Evolutionary conservation across 2,888 invertebrate genomes (phyloP), one percentile per base, ranked within the genome.

Genomic region (Sericinus montela): DNA sequence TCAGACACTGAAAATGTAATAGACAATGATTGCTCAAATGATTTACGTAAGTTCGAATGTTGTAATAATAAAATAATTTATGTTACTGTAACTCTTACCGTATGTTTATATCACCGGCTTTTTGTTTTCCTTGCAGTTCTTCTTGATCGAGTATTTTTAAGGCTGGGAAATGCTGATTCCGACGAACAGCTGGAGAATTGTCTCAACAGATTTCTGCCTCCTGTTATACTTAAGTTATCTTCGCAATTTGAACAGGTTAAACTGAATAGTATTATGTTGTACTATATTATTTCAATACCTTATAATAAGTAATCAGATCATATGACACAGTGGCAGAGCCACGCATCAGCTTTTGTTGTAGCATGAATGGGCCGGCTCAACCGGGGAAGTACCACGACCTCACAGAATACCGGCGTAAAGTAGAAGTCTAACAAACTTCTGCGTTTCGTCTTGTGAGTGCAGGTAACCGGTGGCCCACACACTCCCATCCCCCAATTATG

Each of bases 151-250:
- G 97, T 98, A 10, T 94, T 98, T 69, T 85, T 98, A 48, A 92
- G 97, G 41, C 91, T 98, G 59, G 97, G 97, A 13, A 94, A 94
- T 63, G 95, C 97, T 1, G 96, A 97, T 60, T 93, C 93, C 5
- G 98, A 98, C 85, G 96, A 97, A 47, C 95, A 97, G 70, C 88
- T 98, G 48, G 94, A 97, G 79, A 92, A 91, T 66, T 93, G 94
- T 48, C 91, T 98, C 23, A 91, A 89, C 47, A 75, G 96, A 72
- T 97, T 97, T 76, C 80, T 98, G 46, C 92, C 96, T 19, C 97
- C 97, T 13, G 95, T 97, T 48, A 91, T 98, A 54, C 89, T 97
- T n/a, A 98, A 98, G 84, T 89, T 98, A 42, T 94, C 95, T 37
- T 97, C 97, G 15, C 92, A 93, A 36, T 93, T 96, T 80, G 97